Evolutionary conservation across 2,797 vertebrate species (phyloP).

Genomic region (Enteromius afrohamiltoni): DNA sequence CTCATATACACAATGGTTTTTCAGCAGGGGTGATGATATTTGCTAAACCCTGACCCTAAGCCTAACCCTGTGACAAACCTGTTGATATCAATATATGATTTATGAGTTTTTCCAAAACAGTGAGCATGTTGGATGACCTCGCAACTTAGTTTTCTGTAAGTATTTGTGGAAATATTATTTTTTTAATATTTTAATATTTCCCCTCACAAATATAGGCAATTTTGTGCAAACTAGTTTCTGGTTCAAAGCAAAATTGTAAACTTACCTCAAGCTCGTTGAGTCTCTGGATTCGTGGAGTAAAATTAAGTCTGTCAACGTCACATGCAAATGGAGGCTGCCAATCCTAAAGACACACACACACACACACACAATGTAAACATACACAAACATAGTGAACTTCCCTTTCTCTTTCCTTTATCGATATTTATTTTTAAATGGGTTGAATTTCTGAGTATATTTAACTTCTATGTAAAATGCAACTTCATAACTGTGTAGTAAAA

Average conservation of each 20-base stretch:
- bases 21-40: neutral
- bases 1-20: neutral
- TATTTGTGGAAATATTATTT: neutral
- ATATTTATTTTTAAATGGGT: neutral
- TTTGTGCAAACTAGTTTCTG: neutral
- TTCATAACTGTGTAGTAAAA: neutral
- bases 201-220: too few species aligned
- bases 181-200: too few species aligned
- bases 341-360: slow-evolving; percentile 78
- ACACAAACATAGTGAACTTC: neutral
- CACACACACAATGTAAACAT: slow-evolving; percentile 44
- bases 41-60: slow-evolving; percentile 14
- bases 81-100: slow-evolving; percentile 2
- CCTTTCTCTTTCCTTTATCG: neutral
- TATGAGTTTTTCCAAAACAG: neutral
- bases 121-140: neutral
- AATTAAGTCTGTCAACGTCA: slow-evolving; percentile 96
- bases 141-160: neutral
- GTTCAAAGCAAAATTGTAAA: slow-evolving; percentile 38
- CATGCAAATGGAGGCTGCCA: slow-evolving; percentile 99
- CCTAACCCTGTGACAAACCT: slow-evolving; percentile 15
- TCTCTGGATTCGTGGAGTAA: slow-evolving; percentile 96
- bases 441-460: neutral
- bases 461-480: neutral
- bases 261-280: slow-evolving; percentile 97